These are phyloP conservation scores for Leptoteleia sp. DNA, from an alignment of 1,140 invertebrate genomes.

Conservation along the genomic window DNA sequence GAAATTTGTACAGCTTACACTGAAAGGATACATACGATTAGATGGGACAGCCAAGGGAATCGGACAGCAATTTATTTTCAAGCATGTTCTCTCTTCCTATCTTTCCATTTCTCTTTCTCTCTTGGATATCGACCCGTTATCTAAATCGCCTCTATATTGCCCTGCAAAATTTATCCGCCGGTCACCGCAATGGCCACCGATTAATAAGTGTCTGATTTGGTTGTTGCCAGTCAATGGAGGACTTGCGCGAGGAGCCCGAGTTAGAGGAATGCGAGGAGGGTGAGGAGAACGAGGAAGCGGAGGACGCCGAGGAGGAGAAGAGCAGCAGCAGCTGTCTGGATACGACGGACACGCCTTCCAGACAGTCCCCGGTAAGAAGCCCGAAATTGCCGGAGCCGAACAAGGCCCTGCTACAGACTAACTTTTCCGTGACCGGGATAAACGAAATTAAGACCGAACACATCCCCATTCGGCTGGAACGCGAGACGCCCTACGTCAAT, in stretches of 20 bases:
- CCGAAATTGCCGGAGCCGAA: constrained; percentile 34
- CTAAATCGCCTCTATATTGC: constrained; percentile 46
- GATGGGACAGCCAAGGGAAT: no score
- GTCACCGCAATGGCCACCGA: neutral
- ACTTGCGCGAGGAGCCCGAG: constrained; percentile 81
- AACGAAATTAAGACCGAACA: constrained; percentile 75
- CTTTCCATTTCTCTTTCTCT: no score
- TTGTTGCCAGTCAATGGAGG: constrained; percentile 76
- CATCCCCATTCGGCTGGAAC: constrained; percentile 46
- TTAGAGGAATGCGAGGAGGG: constrained; percentile 81
- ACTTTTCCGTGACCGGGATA: constrained; percentile 76
- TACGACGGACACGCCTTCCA: constrained; percentile 66
- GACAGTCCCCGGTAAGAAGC: constrained; percentile 74
- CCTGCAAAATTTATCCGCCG: constrained; percentile 36
- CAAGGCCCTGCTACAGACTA: constrained; percentile 71
- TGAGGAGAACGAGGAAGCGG: constrained; percentile 77
- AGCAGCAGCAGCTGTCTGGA: constrained; percentile 62
- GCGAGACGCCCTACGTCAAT: constrained; percentile 34
- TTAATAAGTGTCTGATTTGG: constrained; percentile 5
- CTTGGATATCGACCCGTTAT: neutral
- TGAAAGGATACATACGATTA: no score
- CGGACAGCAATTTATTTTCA: neutral
- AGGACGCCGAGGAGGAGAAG: constrained; percentile 74
- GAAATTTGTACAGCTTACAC: no score
- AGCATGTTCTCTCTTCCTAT: constrained; percentile 12